Evolutionary conservation across 1,140 invertebrate species (phyloP), one percentile per base, ranked within the genome.

Genomic region (Caenorhabditis latens): DNA sequence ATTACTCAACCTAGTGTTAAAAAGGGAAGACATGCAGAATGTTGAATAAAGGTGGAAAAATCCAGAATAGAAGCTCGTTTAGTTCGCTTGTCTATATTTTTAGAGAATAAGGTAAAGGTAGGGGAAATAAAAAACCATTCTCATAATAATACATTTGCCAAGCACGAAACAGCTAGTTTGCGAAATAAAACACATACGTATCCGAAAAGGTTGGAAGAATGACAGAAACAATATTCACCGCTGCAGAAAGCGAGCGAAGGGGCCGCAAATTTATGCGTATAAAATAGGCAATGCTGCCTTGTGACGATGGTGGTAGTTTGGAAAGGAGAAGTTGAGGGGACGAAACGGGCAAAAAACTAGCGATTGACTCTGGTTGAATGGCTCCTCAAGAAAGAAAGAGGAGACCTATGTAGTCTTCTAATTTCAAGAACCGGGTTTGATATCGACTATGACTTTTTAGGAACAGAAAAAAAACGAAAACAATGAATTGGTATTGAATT

Each of bases 191-290:
- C 32, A 32, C 32, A 32, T 32, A 32, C 32, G 32, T 32, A 32
- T 32, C 32, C 32, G 50, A 53, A 53, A 53, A 53, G 16, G 50
- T 53, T 53, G 50, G 50, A 50, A 53, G 16, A 16, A 11, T 14
- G 50, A 53, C 2, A 53, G 16, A 16, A 53, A n/a, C 16, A 58
- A n/a, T 58, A 58, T 58, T 58, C 57, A n/a, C 16, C 57, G 50
- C 50, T 53, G 50, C 11, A 46, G 42, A 19, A 48, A n/a, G 13
- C 16, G 24, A 50, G 71, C 24, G 71, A 79, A 50, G n/a, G 19
- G 71, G 7, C 40, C 71, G 71, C 46, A 79, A 79, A 79, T 79
- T 79, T 79, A 79, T 79, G 71, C 71, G 46, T 79, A 53, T 79
- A 50, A 50, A 79, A 32, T 11, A 9, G 19, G 13, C 32, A 24